A percentile compares a stretch with the other conserved stretches of the same genome.
Conservation (phyloP, 2,113 vertebrate species). For the Polyodon spathula region DNA sequence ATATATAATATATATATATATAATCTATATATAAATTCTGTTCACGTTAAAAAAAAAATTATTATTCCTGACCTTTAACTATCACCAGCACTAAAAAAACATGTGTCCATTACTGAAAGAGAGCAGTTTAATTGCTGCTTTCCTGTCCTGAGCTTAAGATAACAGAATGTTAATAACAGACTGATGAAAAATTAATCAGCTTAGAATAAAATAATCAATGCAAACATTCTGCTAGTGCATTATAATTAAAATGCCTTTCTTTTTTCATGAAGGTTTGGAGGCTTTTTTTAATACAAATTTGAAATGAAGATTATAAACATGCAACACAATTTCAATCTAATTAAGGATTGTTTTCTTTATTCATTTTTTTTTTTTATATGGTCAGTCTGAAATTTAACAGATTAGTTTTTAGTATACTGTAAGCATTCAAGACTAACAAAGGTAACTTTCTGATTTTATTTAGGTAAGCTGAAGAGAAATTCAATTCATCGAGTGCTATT, state of each 20-base stretch:
- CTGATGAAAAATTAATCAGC: conserved; percentile 66
- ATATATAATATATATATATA: too few species aligned
- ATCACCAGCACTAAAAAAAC: conserved; percentile 35
- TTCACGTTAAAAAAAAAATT: too few species aligned
- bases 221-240: conserved; percentile 46
- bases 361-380: conserved; percentile 12
- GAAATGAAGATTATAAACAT: conserved; percentile 33
- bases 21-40: too few species aligned
- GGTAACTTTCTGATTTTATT: too few species aligned
- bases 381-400: too few species aligned
- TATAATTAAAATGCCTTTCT: conserved; percentile 57
- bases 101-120: conserved; percentile 46
- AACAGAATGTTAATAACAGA: conserved; percentile 56
- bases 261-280: conserved; percentile 46
- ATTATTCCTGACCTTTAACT: conserved; percentile 37
- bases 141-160: conserved; percentile 39
- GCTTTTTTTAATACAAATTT: conserved; percentile 15
- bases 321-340: conserved; percentile 34
- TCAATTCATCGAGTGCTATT: too few species aligned
- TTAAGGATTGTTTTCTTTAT: conserved; percentile 25
- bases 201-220: conserved; percentile 58
- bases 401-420: too few species aligned
- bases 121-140: conserved; percentile 50
- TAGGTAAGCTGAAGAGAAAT: too few species aligned
- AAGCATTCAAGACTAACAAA: too few species aligned